These are phyloP conservation scores for Chironomus tentans DNA, from an alignment of 2,888 invertebrate species.

Conservation along the genomic window DNA sequence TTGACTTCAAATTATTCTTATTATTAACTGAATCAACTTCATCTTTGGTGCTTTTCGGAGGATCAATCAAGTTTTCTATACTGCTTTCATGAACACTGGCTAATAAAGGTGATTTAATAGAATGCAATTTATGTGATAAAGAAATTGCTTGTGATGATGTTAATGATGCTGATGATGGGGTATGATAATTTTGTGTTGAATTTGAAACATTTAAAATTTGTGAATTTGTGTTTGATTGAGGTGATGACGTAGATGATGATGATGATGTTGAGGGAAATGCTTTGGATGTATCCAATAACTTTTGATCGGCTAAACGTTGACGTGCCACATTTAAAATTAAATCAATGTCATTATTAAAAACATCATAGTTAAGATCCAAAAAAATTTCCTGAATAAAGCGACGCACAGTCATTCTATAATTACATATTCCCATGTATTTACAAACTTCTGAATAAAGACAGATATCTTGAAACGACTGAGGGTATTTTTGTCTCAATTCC, in stretches of 20 bases:
- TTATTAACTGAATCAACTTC: slow-evolving; percentile 24
- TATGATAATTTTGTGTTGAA: too few species aligned
- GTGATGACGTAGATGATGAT: background rate
- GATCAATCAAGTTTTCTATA: slow-evolving; percentile 41
- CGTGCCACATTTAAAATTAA: slow-evolving; percentile 38
- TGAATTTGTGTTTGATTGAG: background rate
- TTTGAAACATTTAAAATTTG: too few species aligned
- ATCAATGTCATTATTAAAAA: slow-evolving; percentile 47
- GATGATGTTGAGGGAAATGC: background rate
- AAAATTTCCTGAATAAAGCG: slow-evolving; percentile 90
- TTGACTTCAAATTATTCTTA: background rate
- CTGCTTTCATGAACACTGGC: slow-evolving; percentile 45
- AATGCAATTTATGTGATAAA: slow-evolving; percentile 3
- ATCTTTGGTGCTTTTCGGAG: slow-evolving; percentile 27
- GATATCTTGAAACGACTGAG: slow-evolving; percentile 67
- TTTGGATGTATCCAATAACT: background rate
- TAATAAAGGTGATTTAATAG: slow-evolving; percentile 39
- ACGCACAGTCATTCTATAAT: slow-evolving; percentile 72
- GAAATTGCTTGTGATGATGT: background rate
- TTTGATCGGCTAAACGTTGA: background rate
- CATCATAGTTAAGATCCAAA: slow-evolving; percentile 69
- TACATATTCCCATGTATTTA: slow-evolving; percentile 64
- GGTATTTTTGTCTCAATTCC: slow-evolving; percentile 61
- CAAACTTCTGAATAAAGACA: slow-evolving; percentile 91
- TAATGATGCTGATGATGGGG: background rate